Conservation (phyloP, 2,113 vertebrate species). For the Lutjanus erythropterus region DNA sequence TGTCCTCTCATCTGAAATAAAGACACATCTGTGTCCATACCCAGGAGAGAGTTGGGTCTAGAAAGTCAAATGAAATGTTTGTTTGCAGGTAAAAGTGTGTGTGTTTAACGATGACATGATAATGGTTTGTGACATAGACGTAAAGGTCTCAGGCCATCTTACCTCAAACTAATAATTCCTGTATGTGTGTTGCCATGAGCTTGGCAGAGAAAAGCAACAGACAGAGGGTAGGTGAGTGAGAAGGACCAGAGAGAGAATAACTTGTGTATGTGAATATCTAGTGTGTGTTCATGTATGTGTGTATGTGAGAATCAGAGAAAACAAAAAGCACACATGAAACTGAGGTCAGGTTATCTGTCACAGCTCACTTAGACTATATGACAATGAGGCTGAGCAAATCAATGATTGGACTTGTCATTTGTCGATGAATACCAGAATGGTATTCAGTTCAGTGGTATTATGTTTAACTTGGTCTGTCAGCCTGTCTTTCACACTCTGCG, state of each 20-base stretch:
- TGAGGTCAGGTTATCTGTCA: constrained; percentile 30
- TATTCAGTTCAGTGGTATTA: constrained; percentile 51
- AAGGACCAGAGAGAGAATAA: background rate
- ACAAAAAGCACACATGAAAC: background rate
- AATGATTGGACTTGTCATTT: constrained; percentile 60
- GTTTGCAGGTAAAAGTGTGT: background rate
- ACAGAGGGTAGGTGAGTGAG: background rate
- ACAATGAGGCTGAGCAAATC: constrained; percentile 40
- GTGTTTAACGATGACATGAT: constrained; percentile 21
- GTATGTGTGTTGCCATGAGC: constrained; percentile 1
- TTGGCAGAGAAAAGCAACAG: background rate
- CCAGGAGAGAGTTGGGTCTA: background rate
- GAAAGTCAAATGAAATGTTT: constrained; percentile 30
- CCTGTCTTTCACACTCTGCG: constrained; percentile 59
- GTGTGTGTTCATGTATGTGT: background rate
- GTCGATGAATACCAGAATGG: constrained; percentile 39
- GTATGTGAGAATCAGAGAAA: background rate
- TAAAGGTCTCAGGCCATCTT: constrained; percentile 21
- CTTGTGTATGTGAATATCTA: background rate
- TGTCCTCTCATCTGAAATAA: constrained; percentile 43
- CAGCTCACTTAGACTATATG: constrained; percentile 3
- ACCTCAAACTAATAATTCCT: background rate
- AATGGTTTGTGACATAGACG: constrained; percentile 64
- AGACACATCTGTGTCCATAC: constrained; percentile 41
- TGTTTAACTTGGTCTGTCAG: constrained; percentile 64